Conservation (phyloP, 2,113 vertebrate species). For the Galemys pyrenaicus region DNA sequence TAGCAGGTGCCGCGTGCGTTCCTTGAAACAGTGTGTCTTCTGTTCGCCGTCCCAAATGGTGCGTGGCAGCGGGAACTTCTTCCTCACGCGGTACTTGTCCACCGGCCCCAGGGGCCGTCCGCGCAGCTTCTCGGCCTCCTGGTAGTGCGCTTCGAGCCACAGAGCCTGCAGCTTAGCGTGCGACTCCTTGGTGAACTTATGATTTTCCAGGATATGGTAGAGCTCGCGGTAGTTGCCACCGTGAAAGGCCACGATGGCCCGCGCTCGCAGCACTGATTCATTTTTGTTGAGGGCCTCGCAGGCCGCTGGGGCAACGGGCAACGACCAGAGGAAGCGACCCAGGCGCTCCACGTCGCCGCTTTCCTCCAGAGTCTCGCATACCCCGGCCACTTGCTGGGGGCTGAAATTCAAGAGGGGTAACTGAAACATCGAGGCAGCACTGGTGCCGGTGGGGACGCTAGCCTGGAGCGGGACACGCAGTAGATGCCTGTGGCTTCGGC, state of each 20-base stretch:
- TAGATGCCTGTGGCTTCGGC: slow-evolving; percentile 28
- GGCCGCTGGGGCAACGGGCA: slow-evolving; percentile 97
- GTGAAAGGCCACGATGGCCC: slow-evolving; percentile 98
- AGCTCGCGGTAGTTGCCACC: slow-evolving; percentile 98
- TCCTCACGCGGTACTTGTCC: slow-evolving; percentile 99
- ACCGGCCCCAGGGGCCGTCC: slow-evolving; percentile 98
- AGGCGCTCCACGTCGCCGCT: slow-evolving; percentile 99
- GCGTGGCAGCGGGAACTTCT: slow-evolving; percentile 99
- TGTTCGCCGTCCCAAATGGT: slow-evolving; percentile 99
- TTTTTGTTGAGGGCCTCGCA: slow-evolving; percentile 99
- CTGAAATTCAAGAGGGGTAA: slow-evolving; percentile 99
- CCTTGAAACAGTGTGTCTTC: slow-evolving; percentile 99
- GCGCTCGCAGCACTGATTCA: slow-evolving; percentile 96
- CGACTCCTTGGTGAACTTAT: slow-evolving; percentile 99
- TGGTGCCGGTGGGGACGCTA: slow-evolving; percentile 77
- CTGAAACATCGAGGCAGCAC: slow-evolving; percentile 97
- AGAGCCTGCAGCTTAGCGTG: slow-evolving; percentile 98
- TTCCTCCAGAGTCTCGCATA: slow-evolving; percentile 99
- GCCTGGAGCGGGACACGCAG: slow-evolving; percentile 21
- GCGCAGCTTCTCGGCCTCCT: slow-evolving; percentile 98
- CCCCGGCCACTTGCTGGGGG: slow-evolving; percentile 99
- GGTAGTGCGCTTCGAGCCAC: slow-evolving; percentile 99
- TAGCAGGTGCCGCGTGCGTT: slow-evolving; percentile 97
- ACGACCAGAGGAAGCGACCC: slow-evolving; percentile 98
- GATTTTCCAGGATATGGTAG: slow-evolving; percentile 98